phyloP scores from a whole-genome alignment of 37 sponge, comb jelly and placozoan species.

The Beroe ovata region DNA sequence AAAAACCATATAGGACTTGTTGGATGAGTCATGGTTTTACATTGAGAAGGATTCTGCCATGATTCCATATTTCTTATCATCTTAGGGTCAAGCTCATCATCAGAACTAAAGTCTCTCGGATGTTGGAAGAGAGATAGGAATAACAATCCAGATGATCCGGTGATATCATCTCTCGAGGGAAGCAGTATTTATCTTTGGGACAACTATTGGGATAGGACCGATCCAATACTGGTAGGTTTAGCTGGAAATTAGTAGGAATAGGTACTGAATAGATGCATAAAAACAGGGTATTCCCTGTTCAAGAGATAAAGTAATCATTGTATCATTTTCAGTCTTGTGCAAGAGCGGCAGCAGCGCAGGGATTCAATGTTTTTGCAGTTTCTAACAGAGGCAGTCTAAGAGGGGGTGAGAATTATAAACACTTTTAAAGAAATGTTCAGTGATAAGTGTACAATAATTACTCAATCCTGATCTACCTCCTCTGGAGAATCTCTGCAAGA shows the following conservation, averaged over 20 bases:
- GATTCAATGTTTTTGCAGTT: constrained; percentile 56
- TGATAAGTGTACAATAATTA: not conserved
- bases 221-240: constrained; percentile 33
- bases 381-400: constrained; percentile 9
- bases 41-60: too few species aligned
- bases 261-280: too few species aligned
- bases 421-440: not conserved
- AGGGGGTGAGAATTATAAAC: not conserved
- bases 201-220: constrained; percentile 24
- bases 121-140: constrained; percentile 33
- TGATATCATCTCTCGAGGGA: constrained; percentile 3
- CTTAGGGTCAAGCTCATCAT: constrained; percentile 24
- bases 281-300: too few species aligned
- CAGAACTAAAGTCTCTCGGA: constrained; percentile 35
- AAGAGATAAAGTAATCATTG: too few species aligned
- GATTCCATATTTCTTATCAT: too few species aligned
- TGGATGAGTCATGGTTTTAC: too few species aligned
- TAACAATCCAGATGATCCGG: constrained; percentile 5
- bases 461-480: too few species aligned
- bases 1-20: too few species aligned
- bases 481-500: too few species aligned
- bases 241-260: too few species aligned
- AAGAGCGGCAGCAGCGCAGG: constrained; percentile 19
- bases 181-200: not conserved
- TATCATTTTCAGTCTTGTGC: constrained; percentile 54